phyloP scores from a whole-genome alignment of 2,888 invertebrate species.

The Trachelus tabidus region DNA sequence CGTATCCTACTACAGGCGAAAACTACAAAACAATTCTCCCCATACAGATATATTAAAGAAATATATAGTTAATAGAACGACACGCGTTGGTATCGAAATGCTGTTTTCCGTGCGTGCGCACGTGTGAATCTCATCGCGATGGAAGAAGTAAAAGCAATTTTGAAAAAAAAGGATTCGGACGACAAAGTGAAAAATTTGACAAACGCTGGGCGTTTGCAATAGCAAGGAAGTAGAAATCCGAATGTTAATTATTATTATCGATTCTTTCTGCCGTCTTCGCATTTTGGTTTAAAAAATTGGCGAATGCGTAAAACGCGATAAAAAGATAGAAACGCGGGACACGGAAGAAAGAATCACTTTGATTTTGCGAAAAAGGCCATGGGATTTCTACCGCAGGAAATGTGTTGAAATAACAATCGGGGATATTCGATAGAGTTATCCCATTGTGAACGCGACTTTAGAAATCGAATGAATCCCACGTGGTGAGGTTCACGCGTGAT shows the following conservation, averaged over 20 bases:
- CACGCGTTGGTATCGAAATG: slow-evolving; percentile 14
- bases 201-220: slow-evolving; percentile 4
- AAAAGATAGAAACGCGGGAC: not conserved
- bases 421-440: not conserved
- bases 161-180: not conserved
- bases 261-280: too few relatives aligned
- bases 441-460: not conserved
- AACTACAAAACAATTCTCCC: not conserved
- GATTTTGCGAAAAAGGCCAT: not conserved
- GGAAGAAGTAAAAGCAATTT: not conserved
- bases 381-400: too few relatives aligned
- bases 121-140: slow-evolving; percentile 5
- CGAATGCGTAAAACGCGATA: not conserved
- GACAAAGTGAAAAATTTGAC: not conserved
- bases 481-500: not conserved
- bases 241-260: too few relatives aligned
- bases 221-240: not conserved
- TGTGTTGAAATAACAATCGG: not conserved
- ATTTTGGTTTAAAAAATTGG: not conserved
- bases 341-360: not conserved
- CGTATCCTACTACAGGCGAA: not conserved
- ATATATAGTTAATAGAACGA: slow-evolving; percentile 8
- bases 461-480: not conserved
- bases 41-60: not conserved
- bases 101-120: slow-evolving; percentile 7